These are phyloP conservation scores for Calameuta idolon DNA, from an alignment of 2,888 invertebrate genomes.

Conservation along the genomic window DNA sequence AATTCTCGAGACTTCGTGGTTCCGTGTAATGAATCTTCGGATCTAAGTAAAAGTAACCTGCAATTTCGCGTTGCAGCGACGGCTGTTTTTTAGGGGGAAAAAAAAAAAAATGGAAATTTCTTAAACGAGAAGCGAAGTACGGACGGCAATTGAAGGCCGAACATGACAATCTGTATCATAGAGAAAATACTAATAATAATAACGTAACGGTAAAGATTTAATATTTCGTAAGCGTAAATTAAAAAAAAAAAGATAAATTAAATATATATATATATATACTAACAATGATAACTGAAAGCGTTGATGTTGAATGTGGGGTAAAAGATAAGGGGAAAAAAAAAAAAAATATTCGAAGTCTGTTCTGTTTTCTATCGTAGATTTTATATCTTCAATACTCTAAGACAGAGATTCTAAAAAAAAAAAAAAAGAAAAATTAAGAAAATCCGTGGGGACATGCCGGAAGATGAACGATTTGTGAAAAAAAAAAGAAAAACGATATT, in stretches of 20 bases:
- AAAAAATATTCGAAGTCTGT: conserved; percentile 57
- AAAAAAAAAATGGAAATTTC: too few relatives aligned
- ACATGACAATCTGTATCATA: conserved; percentile 64
- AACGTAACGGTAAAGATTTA: conserved; percentile 23
- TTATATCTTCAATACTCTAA: conserved; percentile 66
- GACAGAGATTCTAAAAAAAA: conserved; percentile 39
- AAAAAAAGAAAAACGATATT: conserved; percentile 8
- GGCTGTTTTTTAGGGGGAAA: too few relatives aligned
- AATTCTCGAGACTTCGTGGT: too few relatives aligned
- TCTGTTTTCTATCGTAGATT: conserved; percentile 67
- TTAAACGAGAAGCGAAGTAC: too few relatives aligned
- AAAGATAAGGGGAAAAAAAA: conserved; percentile 31
- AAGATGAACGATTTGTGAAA: conserved; percentile 27
- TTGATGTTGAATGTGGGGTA: conserved; percentile 60
- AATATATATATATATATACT: conserved; percentile 21
- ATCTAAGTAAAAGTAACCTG: too few relatives aligned
- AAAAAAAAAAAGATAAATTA: conserved; percentile 24
- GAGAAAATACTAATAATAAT: conserved; percentile 41
- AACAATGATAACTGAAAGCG: conserved; percentile 42
- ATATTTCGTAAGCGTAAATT: conserved; percentile 26
- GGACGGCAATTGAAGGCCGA: conserved; percentile 45
- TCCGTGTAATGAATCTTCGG: too few relatives aligned
- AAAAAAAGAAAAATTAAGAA: too few relatives aligned
- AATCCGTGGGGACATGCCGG: conserved; percentile 19
- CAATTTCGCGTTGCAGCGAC: too few relatives aligned